Evolutionary conservation across 2,888 invertebrate genomes (phyloP), one percentile per base, ranked within the genome.

Genomic region (Eudemis profundana): DNA sequence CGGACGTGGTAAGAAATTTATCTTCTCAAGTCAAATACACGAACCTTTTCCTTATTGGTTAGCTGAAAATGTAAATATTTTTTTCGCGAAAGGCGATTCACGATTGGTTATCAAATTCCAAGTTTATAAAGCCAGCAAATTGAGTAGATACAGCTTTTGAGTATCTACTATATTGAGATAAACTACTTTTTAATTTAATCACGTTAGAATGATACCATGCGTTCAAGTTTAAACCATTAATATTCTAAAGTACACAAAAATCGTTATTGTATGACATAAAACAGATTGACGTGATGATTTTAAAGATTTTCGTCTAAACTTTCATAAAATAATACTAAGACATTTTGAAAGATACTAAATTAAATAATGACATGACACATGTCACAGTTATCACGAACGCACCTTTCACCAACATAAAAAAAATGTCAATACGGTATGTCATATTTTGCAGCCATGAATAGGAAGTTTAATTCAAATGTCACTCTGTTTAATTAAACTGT

Each of bases 1-100:
- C 69, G 74, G 71, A 87, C 86, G 88, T 86, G 84, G 83, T 73
- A 72, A 78, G 74, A 69, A 33, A 77, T 85, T 89, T 87, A 87
- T 87, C 86, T 82, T 76, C 78, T 74, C 70, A 82, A 85, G 83
- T 85, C 83, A 84, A 79, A 85, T 85, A 86, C 92, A 92, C 92
- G 92, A 82, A 83, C 83, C 71, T 71, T 46, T 60, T 69, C 75
- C 49, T 81, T 74, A 91, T 92, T 92, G 92, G 92, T 68, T 59
- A 46, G 64, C n/a, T 27, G 4, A n/a, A 12, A 61, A 36, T 8
- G n/a, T 4, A 47, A 2, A 14, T 21, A 42, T 21, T 56, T 69
- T 69, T 67, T 65, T 66, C 38, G 33, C 27, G 2, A 42, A 42
- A 27, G 0, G 12, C 17, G 14, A 2, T 12, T 17, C 69, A 29